These are phyloP conservation scores for Astreopora myriophthalma DNA, from an alignment of 64 coral and sea anemone genomes.

Conservation along the genomic window DNA sequence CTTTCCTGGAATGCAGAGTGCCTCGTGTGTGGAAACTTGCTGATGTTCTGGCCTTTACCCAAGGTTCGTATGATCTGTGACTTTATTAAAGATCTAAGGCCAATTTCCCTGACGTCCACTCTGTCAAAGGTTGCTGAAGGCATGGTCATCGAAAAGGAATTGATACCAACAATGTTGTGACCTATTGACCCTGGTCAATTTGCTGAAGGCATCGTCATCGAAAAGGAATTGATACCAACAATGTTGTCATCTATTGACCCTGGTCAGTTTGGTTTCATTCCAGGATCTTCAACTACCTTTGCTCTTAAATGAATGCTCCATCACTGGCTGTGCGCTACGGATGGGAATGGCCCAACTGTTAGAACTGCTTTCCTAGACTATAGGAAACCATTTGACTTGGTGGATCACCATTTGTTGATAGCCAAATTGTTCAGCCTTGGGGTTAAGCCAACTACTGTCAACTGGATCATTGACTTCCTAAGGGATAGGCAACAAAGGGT, in stretches of 20 bases:
- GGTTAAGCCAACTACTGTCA: conserved; percentile 2
- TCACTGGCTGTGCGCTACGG: conserved; percentile 1
- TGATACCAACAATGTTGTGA: background rate
- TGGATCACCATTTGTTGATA: conserved; percentile 5
- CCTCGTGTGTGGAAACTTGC: background rate
- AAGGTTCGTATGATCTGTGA: background rate
- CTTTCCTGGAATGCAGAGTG: background rate
- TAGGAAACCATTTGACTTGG: conserved; percentile 21
- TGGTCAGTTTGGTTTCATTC: background rate
- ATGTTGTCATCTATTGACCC: background rate
- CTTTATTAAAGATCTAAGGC: background rate
- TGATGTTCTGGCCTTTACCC: background rate
- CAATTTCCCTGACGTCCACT: background rate
- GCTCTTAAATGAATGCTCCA: background rate
- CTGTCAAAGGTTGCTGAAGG: conserved; percentile 9
- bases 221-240: background rate
- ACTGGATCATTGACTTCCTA: conserved; percentile 23
- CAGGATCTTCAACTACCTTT: background rate
- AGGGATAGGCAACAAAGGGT: conserved; percentile 15
- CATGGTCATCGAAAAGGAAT: background rate
- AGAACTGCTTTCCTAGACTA: background rate
- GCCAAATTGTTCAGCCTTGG: background rate
- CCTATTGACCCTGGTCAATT: background rate
- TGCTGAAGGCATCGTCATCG: conserved; percentile 11
- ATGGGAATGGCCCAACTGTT: background rate